Conservation (phyloP, 2,888 invertebrate species). For the Ephialtes manifestator region DNA sequence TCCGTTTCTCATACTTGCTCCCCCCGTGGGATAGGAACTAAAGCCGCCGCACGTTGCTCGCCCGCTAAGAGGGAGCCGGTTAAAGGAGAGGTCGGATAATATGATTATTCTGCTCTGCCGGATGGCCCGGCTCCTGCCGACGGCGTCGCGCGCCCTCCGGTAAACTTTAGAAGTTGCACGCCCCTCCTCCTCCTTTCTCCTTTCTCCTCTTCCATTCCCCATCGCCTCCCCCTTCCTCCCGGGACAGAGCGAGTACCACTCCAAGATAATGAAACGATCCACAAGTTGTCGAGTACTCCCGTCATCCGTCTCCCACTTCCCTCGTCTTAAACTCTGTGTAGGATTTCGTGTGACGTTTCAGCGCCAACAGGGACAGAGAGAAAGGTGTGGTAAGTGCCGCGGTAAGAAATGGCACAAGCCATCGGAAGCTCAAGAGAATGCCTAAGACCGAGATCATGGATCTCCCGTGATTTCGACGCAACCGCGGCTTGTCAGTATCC, state of each 20-base stretch:
- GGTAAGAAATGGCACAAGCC: slow-evolving; percentile 12
- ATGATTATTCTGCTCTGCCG: slow-evolving; percentile 78
- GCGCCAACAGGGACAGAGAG: slow-evolving; percentile 1
- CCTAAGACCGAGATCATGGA: background rate
- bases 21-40: slow-evolving; percentile 22
- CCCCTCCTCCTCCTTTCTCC: slow-evolving; percentile 8
- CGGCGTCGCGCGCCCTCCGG: slow-evolving; percentile 63
- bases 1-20: slow-evolving; percentile 29
- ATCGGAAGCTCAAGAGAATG: background rate
- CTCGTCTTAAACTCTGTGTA: background rate
- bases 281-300: slow-evolving; percentile 81
- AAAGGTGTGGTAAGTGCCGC: background rate
- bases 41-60: slow-evolving; percentile 46
- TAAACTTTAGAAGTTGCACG: slow-evolving; percentile 80
- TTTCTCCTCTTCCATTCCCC: background rate
- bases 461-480: slow-evolving; percentile 1
- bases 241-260: slow-evolving; percentile 77
- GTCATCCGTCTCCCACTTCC: slow-evolving; percentile 38
- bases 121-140: slow-evolving; percentile 75
- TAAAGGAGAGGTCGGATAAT: slow-evolving; percentile 73
- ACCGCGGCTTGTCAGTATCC: background rate
- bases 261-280: slow-evolving; percentile 83
- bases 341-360: background rate
- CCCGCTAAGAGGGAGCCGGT: slow-evolving; percentile 59
- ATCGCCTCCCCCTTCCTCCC: background rate